phyloP scores from a whole-genome alignment of 1,140 invertebrate genomes.

The Danaus plexippus region DNA sequence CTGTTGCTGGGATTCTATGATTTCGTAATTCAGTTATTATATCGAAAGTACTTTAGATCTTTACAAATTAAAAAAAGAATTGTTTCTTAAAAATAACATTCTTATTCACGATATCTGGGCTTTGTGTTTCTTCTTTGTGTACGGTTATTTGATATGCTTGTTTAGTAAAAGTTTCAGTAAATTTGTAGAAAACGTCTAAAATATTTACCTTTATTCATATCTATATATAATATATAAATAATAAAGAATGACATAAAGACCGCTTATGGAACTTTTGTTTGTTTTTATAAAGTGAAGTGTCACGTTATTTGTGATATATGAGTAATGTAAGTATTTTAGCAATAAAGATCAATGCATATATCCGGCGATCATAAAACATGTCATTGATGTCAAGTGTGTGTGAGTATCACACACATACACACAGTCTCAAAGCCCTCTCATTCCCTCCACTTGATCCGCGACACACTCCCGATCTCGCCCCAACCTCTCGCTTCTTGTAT shows the following conservation, averaged over 20 bases:
- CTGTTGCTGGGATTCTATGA: constrained; percentile 20
- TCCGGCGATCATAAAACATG: constrained; percentile 35
- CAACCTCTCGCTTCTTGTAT: constrained; percentile 30
- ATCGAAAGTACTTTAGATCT: too few species aligned
- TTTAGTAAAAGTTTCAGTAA: too few species aligned
- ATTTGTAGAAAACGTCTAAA: too few species aligned
- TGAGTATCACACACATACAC: constrained; percentile 23
- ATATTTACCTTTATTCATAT: too few species aligned
- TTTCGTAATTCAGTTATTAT: too few species aligned
- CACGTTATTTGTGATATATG: constrained; percentile 9
- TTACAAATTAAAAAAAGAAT: too few species aligned
- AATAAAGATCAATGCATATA: constrained; percentile 31
- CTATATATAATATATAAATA: too few species aligned
- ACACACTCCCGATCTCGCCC: constrained; percentile 39
- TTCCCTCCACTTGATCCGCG: constrained; percentile 36
- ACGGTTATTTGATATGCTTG: too few species aligned
- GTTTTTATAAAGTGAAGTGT: constrained; percentile 2
- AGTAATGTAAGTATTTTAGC: constrained; percentile 11
- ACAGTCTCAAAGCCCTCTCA: constrained; percentile 23
- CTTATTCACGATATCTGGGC: too few species aligned
- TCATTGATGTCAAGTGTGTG: constrained; percentile 26
- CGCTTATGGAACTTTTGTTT: constrained; percentile 1
- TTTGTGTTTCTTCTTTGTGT: too few species aligned
- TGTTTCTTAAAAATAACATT: too few species aligned
- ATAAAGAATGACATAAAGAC: too few species aligned